phyloP scores from a whole-genome alignment of 2,797 vertebrate genomes.

The Sarcophilus harrisii region DNA sequence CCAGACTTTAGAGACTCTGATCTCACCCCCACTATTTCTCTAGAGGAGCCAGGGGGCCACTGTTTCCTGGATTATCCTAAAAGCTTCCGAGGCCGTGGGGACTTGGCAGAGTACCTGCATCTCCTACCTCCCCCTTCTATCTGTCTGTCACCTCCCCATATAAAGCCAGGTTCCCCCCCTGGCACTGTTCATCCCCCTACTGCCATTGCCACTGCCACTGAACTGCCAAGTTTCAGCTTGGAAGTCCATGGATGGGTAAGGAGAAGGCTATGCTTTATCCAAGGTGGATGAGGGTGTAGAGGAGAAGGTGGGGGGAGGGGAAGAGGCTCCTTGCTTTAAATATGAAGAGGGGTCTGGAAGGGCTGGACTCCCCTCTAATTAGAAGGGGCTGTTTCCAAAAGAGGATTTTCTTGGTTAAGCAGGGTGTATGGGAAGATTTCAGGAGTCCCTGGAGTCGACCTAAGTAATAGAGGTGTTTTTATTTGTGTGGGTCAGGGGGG shows the following conservation, averaged over 20 bases:
- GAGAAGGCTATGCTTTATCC: slow-evolving; percentile 28
- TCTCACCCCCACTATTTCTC: slow-evolving; percentile 67
- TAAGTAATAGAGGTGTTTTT: slow-evolving; percentile 13
- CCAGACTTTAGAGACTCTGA: slow-evolving; percentile 69
- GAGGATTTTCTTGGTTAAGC: slow-evolving; percentile 15
- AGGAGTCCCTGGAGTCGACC: slow-evolving; percentile 1
- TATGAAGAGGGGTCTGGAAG: slow-evolving; percentile 11
- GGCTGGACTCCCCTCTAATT: slow-evolving; percentile 19
- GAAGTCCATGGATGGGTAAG: slow-evolving; percentile 80
- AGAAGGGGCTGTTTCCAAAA: not conserved
- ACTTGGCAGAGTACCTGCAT: slow-evolving; percentile 74
- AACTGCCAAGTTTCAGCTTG: slow-evolving; percentile 57
- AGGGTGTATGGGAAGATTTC: not conserved
- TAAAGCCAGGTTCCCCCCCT: slow-evolving; percentile 64
- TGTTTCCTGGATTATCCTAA: slow-evolving; percentile 82
- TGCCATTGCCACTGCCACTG: not conserved
- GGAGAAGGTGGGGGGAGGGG: not conserved
- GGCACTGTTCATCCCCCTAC: slow-evolving; percentile 12
- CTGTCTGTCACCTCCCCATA: slow-evolving; percentile 66
- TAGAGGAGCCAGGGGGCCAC: slow-evolving; percentile 66
- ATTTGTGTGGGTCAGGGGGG: not conserved
- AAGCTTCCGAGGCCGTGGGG: slow-evolving; percentile 76
- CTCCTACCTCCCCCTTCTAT: slow-evolving; percentile 66
- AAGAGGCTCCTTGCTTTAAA: not conserved
- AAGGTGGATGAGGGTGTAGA: not conserved